Evolutionary conservation across 2,113 vertebrate species (phyloP).

Genomic region (Desmodus rotundus): DNA sequence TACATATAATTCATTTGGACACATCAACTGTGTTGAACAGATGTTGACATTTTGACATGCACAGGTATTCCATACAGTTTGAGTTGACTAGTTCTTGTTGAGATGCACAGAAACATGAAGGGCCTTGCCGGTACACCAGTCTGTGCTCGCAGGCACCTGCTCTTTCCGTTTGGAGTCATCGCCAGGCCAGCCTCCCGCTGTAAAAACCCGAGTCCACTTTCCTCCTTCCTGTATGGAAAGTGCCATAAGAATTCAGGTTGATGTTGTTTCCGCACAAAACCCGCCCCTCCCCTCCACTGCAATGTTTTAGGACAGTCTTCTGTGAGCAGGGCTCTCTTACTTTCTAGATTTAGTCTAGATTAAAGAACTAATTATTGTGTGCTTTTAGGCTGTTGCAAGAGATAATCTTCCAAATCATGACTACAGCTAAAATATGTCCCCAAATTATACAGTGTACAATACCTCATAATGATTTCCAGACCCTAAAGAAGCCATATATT

Average conservation of each 20-base stretch:
- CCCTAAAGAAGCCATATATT: constrained; percentile 60
- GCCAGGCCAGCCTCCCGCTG: constrained; percentile 36
- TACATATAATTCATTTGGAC: constrained; percentile 75
- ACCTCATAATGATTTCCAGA: constrained; percentile 71
- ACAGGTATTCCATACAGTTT: constrained; percentile 71
- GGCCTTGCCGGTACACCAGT: neutral
- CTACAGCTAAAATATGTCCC: constrained; percentile 73
- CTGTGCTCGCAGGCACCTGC: neutral
- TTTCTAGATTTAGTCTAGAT: constrained; percentile 73
- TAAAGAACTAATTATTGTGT: constrained; percentile 72
- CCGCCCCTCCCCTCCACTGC: neutral
- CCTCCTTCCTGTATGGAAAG: constrained; percentile 21
- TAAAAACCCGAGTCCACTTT: constrained; percentile 46
- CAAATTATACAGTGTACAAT: constrained; percentile 67
- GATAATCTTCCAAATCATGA: constrained; percentile 77
- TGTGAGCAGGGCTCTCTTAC: constrained; percentile 56
- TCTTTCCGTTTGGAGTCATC: constrained; percentile 30
- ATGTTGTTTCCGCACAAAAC: accelerated
- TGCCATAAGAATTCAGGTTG: neutral
- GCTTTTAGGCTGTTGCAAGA: constrained; percentile 10
- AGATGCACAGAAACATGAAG: constrained; percentile 69
- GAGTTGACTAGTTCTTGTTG: constrained; percentile 72
- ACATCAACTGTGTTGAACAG: constrained; percentile 63
- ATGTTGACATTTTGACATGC: constrained; percentile 74
- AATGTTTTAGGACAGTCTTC: constrained; percentile 61